Evolutionary conservation across 1,140 invertebrate genomes (phyloP).

Genomic region (Eufriesea mexicana): DNA sequence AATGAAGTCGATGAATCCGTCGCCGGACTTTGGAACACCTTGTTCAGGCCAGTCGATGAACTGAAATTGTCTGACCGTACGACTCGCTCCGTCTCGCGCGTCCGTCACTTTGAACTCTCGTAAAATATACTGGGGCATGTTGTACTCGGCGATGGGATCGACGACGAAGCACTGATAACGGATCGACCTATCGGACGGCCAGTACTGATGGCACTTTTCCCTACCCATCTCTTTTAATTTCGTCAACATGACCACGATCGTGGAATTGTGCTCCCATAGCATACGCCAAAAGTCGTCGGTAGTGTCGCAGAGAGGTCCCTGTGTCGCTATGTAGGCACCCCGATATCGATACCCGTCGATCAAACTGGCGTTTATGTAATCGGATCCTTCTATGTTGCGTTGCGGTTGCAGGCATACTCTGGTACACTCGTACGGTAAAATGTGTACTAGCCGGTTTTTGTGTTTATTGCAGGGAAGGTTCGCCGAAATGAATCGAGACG

Average conservation of each 20-base stretch:
- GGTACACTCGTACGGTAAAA: conserved; percentile 97
- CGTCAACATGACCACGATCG: conserved; percentile 99
- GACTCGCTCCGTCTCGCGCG: conserved; percentile 95
- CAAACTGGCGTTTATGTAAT: conserved; percentile 99
- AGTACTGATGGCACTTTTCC: conserved; percentile 99
- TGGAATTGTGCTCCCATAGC: conserved; percentile 99
- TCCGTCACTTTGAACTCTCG: conserved; percentile 99
- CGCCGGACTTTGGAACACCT: conserved; percentile 98
- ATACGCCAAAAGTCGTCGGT: conserved; percentile 99
- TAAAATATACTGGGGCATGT: conserved; percentile 99
- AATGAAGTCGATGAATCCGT: conserved; percentile 99
- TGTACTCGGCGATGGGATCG: conserved; percentile 99
- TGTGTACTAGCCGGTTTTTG: conserved; percentile 98
- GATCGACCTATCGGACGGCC: conserved; percentile 98
- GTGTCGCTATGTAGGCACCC: conserved; percentile 98
- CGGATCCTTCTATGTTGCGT: conserved; percentile 95
- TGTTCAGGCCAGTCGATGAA: conserved; percentile 99
- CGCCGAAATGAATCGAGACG: conserved; percentile 96
- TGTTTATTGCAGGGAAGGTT: conserved; percentile 98
- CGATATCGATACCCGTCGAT: conserved; percentile 97
- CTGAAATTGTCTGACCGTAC: conserved; percentile 99
- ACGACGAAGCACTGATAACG: conserved; percentile 98
- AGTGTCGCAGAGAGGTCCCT: conserved; percentile 97
- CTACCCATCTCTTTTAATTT: conserved; percentile 98
- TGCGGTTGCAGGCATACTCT: conserved; percentile 96